Evolutionary conservation across 2,113 vertebrate species (phyloP), one percentile per base, ranked within the genome.

Genomic region (Triplophysa siluroides): DNA sequence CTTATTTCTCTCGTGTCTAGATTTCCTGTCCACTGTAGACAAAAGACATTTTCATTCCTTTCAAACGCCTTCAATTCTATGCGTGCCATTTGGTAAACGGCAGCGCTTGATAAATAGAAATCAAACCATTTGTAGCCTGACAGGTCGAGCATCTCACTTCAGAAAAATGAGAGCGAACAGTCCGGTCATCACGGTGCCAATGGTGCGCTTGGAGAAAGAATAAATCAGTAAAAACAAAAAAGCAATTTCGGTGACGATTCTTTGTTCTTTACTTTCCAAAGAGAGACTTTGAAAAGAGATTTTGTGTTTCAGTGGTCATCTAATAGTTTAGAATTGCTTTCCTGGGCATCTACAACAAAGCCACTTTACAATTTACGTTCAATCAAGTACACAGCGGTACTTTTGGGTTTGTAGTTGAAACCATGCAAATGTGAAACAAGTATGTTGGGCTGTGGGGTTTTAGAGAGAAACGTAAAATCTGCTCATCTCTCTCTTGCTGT

Each of bases 241-340:
- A 64, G 29, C 29, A 72, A 33, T 70, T 13, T 63, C 79, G 68
- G 61, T 50, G 26, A 47, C 62, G 24, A 29, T 62, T 19, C 33
- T 70, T 64, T 70, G 63, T 71, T 78, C 60, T 70, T 58, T 76
- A 76, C 43, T 74, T 82, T 61, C 54, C 69, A 54, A 41, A 10
- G 12, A 78, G 29, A 24, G 47, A 41, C 70, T 79, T 66, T 68
- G 64, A 33, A 73, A 61, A 61, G 33, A 43, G 50, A 71, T 26
- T 71, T 71, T 56, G 69, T 50, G 47, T 56, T 26, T 71, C 26
- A 12, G 2, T 24, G 77, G 66, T 50, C 58, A 61, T 68, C 56
- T 33, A 33, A 43, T 69, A 64, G 62, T 29, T 82, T 61, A 26
- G 45, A 73, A 78, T 78, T 82, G 64, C 52, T 69, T 41, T 58